These are phyloP conservation scores for Tamandua tetradactyla DNA, from an alignment of 2,797 vertebrate genomes.

Conservation along the genomic window DNA sequence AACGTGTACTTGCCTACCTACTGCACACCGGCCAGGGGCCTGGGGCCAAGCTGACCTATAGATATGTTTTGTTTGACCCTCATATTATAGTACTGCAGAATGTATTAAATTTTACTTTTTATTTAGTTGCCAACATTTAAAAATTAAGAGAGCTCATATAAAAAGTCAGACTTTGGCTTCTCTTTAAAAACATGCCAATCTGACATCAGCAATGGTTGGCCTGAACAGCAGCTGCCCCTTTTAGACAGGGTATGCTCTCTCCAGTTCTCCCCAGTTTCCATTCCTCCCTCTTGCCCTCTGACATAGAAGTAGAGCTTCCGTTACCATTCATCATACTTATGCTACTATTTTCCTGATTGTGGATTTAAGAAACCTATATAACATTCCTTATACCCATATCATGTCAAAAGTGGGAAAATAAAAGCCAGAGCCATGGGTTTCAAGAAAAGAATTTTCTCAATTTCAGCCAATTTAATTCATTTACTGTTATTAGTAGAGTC, in stretches of 20 bases:
- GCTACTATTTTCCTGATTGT: background rate
- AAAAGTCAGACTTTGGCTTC: background rate
- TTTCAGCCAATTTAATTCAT: background rate
- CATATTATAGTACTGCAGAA: fast-evolving
- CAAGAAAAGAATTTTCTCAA: background rate
- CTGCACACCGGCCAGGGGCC: background rate
- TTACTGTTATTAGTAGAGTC: background rate
- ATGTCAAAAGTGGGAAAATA: background rate
- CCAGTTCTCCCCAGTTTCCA: background rate
- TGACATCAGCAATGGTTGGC: background rate
- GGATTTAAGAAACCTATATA: background rate
- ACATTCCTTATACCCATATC: background rate
- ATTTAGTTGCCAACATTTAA: background rate
- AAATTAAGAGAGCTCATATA: background rate
- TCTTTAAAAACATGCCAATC: background rate
- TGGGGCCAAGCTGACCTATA: fast-evolving
- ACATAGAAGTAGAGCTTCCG: background rate
- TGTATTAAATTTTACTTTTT: background rate
- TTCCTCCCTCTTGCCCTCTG: background rate
- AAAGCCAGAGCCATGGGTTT: background rate
- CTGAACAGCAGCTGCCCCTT: fast-evolving
- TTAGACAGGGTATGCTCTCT: fast-evolving
- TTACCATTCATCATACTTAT: background rate
- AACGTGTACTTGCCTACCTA: background rate
- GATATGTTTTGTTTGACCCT: fast-evolving